phyloP scores from a whole-genome alignment of 2,888 invertebrate genomes.

The Andricus curvator region DNA sequence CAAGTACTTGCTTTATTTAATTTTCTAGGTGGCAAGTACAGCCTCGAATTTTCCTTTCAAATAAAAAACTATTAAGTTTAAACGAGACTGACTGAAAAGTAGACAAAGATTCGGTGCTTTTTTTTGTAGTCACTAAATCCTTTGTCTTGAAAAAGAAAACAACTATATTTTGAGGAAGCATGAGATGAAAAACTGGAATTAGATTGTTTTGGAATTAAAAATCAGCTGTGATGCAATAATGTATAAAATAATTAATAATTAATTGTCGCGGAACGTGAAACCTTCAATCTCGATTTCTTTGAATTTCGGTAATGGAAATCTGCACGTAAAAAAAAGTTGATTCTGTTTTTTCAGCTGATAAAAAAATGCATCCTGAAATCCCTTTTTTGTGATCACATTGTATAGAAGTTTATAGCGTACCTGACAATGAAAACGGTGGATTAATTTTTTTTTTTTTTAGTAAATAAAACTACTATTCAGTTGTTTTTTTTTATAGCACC shows the following conservation, averaged over 20 bases:
- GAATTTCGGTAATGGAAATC: no score
- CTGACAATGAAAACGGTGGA: conserved; percentile 12
- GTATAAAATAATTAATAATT: no score
- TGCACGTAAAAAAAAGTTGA: not conserved
- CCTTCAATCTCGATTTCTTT: no score
- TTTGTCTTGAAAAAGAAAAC: not conserved
- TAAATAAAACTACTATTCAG: not conserved
- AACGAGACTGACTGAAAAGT: conserved; percentile 36
- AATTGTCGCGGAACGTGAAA: no score
- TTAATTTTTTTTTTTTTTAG: conserved; percentile 15
- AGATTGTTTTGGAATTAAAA: not conserved
- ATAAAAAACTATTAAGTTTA: conserved; percentile 17
- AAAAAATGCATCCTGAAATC: not conserved
- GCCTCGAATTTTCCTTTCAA: conserved; percentile 12
- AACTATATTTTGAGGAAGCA: conserved; percentile 7
- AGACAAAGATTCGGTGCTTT: conserved; percentile 37
- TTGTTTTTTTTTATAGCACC: conserved; percentile 10
- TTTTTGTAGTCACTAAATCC: conserved; percentile 31
- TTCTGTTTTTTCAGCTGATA: conserved; percentile 8
- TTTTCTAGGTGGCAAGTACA: not conserved
- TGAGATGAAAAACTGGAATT: conserved; percentile 9
- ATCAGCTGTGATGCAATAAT: not conserved
- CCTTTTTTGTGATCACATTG: conserved; percentile 9
- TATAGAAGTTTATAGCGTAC: conserved; percentile 34
- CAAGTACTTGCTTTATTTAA: conserved; percentile 27